Evolutionary conservation across 2,797 vertebrate species (phyloP), one percentile per base, ranked within the genome.

Genomic region (Phataginus tetradactyla): DNA sequence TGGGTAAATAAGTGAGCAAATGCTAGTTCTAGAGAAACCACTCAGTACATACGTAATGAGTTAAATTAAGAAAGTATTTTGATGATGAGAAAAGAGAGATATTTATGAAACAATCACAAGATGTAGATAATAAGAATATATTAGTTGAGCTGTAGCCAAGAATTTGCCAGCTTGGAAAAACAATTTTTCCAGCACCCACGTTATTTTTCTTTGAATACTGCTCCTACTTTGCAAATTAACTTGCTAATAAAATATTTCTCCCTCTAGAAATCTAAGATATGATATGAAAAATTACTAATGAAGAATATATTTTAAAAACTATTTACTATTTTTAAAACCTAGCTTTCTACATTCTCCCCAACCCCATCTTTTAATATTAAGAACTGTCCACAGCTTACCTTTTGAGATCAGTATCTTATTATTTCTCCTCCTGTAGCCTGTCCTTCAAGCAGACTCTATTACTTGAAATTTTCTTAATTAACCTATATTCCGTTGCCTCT

Each of bases 161-260:
- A 95, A 93, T 91, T 93, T 95, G 11, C 64, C 55, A 71, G 63
- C 95, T 96, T 20, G 13, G 61, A 86, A 39, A 90, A 96, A 90
- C 7, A 45, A 59, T 90, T 93, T 95, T 96, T 89, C 90, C 45
- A 84, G 66, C 45, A 95, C 57, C 51, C 7, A 81, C 55, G 78
- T 45, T 97, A 93, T 93, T 98, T 96, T 1, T 37, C 90, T 96
- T 97, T 87, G 85, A 86, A 91, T 80, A 66, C 34, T 93, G 27
- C 66, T 77, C 39, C 79, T 55, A 87, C 4, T 84, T 98, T 96
- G n/a, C 66, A 97, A 81, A 96, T 79, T 92, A 68, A 81, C 87
- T 92, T 96, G 42, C 72, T 96, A 93, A 95, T 94, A 94, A 98
- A 93, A 7, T 0, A 49, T 68, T 96, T 97, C 93, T 96, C 74